phyloP scores from a whole-genome alignment of 2,113 vertebrate genomes.

The Oreotragus oreotragus region DNA sequence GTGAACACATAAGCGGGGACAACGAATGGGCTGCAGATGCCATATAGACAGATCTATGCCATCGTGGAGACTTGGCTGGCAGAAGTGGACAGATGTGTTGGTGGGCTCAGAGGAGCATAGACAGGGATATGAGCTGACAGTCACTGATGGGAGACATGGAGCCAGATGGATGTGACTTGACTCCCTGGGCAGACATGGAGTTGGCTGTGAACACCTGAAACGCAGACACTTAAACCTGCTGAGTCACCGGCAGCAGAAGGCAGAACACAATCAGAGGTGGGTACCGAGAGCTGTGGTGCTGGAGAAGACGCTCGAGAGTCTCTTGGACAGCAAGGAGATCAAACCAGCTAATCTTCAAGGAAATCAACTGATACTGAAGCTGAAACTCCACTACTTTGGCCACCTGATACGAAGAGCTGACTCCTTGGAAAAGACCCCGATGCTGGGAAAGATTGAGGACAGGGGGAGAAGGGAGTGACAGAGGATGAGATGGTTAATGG shows the following conservation, averaged over 20 bases:
- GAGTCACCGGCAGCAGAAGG: background rate
- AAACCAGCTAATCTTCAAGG: background rate
- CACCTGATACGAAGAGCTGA: background rate
- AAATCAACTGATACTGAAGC: background rate
- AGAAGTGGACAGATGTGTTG: background rate
- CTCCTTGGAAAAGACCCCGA: background rate
- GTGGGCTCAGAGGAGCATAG: no score
- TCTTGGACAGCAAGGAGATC: background rate
- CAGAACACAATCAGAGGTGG: background rate
- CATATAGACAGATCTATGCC: fast-evolving
- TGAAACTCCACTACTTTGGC: background rate
- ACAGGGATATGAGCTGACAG: background rate
- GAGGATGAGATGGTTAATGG: background rate
- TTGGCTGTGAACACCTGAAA: background rate
- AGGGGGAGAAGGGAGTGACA: background rate
- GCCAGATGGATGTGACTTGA: background rate
- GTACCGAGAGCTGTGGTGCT: background rate
- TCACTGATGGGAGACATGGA: fast-evolving
- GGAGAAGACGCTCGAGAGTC: background rate
- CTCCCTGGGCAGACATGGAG: background rate
- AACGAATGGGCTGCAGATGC: background rate
- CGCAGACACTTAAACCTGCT: fast-evolving
- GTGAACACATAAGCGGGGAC: background rate
- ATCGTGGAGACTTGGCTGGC: background rate
- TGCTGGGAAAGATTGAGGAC: background rate